Percentiles rank a stretch among this genome's conserved stretches.
phyloP scores from a whole-genome alignment of 2,888 invertebrate genomes.

The Callimorpha dominula region DNA sequence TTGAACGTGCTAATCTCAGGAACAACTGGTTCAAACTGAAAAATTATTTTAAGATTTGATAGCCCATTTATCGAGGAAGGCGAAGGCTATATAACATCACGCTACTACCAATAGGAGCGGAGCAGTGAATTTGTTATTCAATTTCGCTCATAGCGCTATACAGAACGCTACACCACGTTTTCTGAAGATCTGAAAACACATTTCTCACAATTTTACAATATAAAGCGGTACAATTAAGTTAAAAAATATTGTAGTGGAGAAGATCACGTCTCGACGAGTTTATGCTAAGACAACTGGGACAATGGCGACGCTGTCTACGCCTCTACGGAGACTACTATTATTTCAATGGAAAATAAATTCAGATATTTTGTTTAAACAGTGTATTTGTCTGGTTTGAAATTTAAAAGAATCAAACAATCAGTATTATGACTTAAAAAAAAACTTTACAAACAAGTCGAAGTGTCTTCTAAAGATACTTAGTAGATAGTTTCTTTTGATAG shows the following conservation, averaged over 20 bases:
- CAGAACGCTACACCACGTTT: not conserved
- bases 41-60: no score
- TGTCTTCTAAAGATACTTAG: no score
- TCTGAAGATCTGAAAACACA: not conserved
- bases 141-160: not conserved
- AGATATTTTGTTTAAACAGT: not conserved
- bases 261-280: not conserved
- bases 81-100: no score
- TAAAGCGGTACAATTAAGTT: not conserved
- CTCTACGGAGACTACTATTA: not conserved
- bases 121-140: not conserved
- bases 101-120: no score
- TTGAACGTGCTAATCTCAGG: no score
- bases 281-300: slow-evolving; percentile 5
- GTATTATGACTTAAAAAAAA: no score
- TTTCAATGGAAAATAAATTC: not conserved
- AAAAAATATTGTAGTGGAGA: not conserved
- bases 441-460: no score
- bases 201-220: not conserved
- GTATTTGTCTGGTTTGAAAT: not conserved
- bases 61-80: no score
- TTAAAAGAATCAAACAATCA: not conserved
- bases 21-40: no score
- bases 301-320: not conserved
- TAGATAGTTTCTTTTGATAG: no score